A percentile compares a stretch with the other conserved stretches of the same genome.
phyloP scores from a whole-genome alignment of 1,140 invertebrate genomes.

The Eupeodes corollae region DNA sequence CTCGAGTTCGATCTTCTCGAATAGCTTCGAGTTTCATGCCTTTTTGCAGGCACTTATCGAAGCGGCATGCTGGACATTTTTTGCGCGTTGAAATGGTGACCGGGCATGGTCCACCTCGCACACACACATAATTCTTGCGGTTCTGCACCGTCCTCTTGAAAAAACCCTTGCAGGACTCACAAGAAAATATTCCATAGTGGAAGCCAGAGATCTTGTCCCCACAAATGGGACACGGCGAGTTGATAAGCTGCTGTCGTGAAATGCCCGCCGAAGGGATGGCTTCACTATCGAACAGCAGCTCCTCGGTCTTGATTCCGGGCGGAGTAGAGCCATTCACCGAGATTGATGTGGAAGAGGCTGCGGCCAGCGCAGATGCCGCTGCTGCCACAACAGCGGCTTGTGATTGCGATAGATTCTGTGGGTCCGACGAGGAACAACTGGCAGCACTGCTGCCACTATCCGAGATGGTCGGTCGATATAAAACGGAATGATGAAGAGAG shows the following conservation, averaged over 20 bases:
- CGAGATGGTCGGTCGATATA: slow-evolving; percentile 38
- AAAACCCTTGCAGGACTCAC: slow-evolving; percentile 96
- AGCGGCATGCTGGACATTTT: slow-evolving; percentile 94
- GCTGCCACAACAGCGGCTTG: background rate
- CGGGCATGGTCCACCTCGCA: slow-evolving; percentile 79
- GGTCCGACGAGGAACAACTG: slow-evolving; percentile 16
- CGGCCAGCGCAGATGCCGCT: background rate
- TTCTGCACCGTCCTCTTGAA: slow-evolving; percentile 98
- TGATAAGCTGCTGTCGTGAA: slow-evolving; percentile 67
- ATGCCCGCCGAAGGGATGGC: slow-evolving; percentile 53
- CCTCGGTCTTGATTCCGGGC: slow-evolving; percentile 7
- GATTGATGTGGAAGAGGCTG: background rate
- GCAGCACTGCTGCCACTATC: slow-evolving; percentile 6
- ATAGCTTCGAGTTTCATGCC: slow-evolving; percentile 98
- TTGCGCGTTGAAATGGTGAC: slow-evolving; percentile 87
- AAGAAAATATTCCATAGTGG: slow-evolving; percentile 93
- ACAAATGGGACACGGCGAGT: slow-evolving; percentile 86
- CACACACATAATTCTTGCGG: slow-evolving; percentile 90
- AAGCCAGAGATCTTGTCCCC: slow-evolving; percentile 92
- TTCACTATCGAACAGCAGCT: slow-evolving; percentile 6
- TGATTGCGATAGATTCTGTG: slow-evolving; percentile 30
- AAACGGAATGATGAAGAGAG: slow-evolving; percentile 42
- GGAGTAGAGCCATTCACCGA: background rate
- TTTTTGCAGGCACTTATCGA: slow-evolving; percentile 88
- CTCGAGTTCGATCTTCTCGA: slow-evolving; percentile 83